These are phyloP conservation scores for Chloropsis cyanopogon DNA, from an alignment of 2,113 vertebrate genomes.

Conservation along the genomic window DNA sequence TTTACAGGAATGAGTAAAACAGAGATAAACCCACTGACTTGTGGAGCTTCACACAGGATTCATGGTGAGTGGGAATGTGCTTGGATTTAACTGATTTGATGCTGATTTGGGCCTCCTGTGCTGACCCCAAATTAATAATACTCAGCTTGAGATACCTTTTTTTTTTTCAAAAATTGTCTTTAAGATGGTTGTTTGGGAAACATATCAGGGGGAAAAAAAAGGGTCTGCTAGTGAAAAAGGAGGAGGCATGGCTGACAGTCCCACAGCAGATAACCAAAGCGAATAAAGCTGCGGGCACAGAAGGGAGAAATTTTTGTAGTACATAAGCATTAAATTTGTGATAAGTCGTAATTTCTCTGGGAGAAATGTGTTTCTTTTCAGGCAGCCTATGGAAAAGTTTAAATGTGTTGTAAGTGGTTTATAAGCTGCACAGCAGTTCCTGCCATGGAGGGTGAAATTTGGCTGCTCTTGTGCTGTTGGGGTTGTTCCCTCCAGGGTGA, in stretches of 20 bases:
- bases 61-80: background rate
- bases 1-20: background rate
- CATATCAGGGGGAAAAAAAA: background rate
- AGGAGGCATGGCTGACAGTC: background rate
- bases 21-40: background rate
- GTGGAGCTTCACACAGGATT: accelerated
- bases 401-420: background rate
- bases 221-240: background rate
- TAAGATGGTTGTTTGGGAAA: background rate
- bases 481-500: background rate
- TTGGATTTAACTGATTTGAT: background rate
- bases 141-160: background rate
- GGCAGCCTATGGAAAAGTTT: background rate
- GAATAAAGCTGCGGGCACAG: background rate
- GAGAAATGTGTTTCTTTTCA: background rate
- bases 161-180: background rate
- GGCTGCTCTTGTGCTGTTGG: accelerated
- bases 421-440: background rate
- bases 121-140: background rate
- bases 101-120: background rate
- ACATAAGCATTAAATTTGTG: background rate
- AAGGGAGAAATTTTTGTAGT: background rate
- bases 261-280: background rate
- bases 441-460: background rate
- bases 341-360: background rate